Base-by-base conservation (phyloP, 2,888 invertebrate species). In the Macrostomum cliftonense region DNA sequence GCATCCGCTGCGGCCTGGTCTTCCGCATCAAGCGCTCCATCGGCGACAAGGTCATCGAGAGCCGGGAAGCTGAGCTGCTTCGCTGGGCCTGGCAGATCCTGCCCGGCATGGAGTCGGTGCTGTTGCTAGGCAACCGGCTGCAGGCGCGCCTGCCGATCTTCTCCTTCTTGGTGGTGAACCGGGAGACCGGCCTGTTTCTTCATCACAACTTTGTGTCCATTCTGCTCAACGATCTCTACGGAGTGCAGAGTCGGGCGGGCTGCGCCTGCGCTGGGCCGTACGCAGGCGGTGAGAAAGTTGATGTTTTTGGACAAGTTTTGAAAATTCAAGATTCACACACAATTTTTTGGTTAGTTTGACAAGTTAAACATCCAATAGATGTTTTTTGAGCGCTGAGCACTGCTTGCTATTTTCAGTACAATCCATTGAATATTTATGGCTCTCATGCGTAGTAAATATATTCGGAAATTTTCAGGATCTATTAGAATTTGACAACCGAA, bases 121-220 rank as follows among this genome's bases (percentile, higher is more conserved):
- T 47, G 20, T 12, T 47, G n/a, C 44, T 47, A 4, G 47, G 47
- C n/a, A 40, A 17, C 40, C 19, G 16, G 19, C 16, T 7, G 9
- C 40, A 17, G 40, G 49, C 19, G 7, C 48, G 52, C 21, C 46
- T 52, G 19, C 52, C 52, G 5, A 52, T 52, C 39, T 52, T 52
- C 38, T 52, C 52, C 19, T 52, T 52, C 43, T 17, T 52, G n/a
- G 37, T 53, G 36, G 39, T 28, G n/a, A 37, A 49, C 19, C 44
- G 39, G 11, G 36, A 46, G 28, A 16, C 45, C 17, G 14, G 36
- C 9, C 39, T 51, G 38, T 50, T 82, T 65, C 77, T 87, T 1
- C 88, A 89, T 67, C 83, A 87, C 68, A 86, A 86, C 71, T 79
- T 82, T 75, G 79, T 88, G 12, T 81, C 81, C 57, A 81, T 83